Evolutionary conservation across 2,797 vertebrate genomes (phyloP), one percentile per base, ranked within the genome.

Genomic region (Buphagus erythrorhynchus): DNA sequence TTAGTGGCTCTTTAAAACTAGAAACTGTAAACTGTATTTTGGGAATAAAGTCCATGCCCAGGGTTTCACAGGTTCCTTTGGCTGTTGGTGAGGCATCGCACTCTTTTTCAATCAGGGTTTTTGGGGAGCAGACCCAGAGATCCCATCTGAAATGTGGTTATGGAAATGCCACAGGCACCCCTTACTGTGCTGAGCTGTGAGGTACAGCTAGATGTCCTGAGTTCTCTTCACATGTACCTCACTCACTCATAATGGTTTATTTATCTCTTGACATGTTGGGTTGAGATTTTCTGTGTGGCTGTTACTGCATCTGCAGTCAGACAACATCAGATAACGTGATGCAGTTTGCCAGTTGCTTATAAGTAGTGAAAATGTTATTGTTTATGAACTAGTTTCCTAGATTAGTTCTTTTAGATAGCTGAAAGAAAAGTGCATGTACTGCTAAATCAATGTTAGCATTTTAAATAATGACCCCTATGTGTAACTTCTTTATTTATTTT

Each of bases 401-500:
- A 31, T 54, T 29, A 26, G 15, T 36, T 26, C 55, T 45, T 92
- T 91, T 35, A 55, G 24, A 29, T 36, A n/a, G 57, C n/a, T 90
- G 85, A 16, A 55, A 55, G 55, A 29, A 52, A 86, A 43, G 10
- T 65, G 24, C 31, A 3, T 51, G 8, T 71, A 72, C 54, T 82
- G 25, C 18, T 8, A 2, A 81, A 65, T 33, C 6, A 61, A 46
- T 19, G 7, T 67, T 22, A 89, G 33, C 16, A 9, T 92, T 92
- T 86, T 28, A 84, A 86, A 38, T 43, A 67, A 54, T 12, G 8
- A 31, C 36, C 16, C 52, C n/a, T 46, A 3, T 73, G 48, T 84
- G 3, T 75, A 71, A 68, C 29, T 43, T 81, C 29, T 49, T 29
- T 31, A 59, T 61, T 95, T 69, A 62, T 96, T 86, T 95, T 82